Conservation (phyloP, 2,888 invertebrate species). For the Timema podura region DNA sequence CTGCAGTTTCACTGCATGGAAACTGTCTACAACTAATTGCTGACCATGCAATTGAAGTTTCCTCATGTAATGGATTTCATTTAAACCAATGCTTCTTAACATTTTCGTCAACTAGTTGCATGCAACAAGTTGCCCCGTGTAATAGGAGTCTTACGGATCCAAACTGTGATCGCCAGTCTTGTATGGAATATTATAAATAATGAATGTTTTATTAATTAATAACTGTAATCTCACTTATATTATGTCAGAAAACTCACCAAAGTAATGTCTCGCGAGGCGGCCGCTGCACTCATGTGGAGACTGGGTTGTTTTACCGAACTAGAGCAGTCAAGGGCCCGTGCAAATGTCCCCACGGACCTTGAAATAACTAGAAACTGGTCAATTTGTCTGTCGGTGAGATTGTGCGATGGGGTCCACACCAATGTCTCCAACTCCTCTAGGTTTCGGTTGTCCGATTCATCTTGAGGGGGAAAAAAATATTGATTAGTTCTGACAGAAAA, state of each 20-base stretch:
- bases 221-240: background rate
- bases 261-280: constrained; percentile 97
- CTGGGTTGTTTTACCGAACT: constrained; percentile 98
- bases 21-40: too few species aligned
- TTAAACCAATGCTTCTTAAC: background rate
- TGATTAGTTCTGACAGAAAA: too few species aligned
- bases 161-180: background rate
- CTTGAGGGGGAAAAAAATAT: constrained; percentile 36
- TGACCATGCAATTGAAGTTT: too few species aligned
- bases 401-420: constrained; percentile 92
- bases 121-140: background rate
- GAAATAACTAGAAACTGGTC: constrained; percentile 94
- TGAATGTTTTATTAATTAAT: background rate
- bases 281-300: constrained; percentile 98
- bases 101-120: background rate
- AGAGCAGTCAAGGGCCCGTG: constrained; percentile 96
- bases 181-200: background rate
- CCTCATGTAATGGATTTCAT: too few species aligned
- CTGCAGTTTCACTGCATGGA: too few species aligned
- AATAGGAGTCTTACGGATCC: background rate
- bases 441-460: constrained; percentile 61
- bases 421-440: constrained; percentile 80
- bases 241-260: constrained; percentile 54
- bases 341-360: constrained; percentile 94
- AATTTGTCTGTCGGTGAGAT: constrained; percentile 90